These are phyloP conservation scores for Lucifuga dentata DNA, from an alignment of 2,113 vertebrate genomes.

Conservation along the genomic window DNA sequence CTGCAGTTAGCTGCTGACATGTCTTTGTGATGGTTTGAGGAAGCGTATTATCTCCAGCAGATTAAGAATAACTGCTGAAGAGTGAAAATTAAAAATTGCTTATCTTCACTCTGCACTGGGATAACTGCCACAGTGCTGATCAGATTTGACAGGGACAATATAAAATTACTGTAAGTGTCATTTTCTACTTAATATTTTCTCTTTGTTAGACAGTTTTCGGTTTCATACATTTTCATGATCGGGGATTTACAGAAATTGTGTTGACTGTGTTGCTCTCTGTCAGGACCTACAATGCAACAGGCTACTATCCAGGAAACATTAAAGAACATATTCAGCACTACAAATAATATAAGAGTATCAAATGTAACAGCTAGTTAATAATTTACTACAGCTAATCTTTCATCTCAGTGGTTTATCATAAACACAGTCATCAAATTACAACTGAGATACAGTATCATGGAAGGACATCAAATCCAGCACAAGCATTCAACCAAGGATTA, in stretches of 20 bases:
- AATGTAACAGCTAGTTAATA: constrained; percentile 22
- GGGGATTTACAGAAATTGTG: no score
- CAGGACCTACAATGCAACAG: neutral
- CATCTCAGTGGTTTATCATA: constrained; percentile 20
- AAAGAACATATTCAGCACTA: neutral
- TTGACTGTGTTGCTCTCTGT: neutral
- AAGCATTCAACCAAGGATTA: constrained; percentile 30
- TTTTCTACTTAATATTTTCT: neutral
- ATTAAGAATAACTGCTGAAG: neutral
- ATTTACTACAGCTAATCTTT: constrained; percentile 15
- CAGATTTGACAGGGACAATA: neutral
- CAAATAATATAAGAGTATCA: constrained; percentile 11
- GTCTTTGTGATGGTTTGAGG: constrained; percentile 5
- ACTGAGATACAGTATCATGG: constrained; percentile 12
- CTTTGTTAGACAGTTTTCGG: neutral
- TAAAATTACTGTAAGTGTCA: neutral
- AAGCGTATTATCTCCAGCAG: neutral
- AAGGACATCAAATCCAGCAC: neutral
- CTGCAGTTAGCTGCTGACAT: neutral
- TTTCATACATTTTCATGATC: neutral
- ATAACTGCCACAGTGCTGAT: constrained; percentile 6
- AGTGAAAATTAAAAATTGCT: constrained; percentile 24
- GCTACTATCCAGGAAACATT: constrained; percentile 1
- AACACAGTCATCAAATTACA: constrained; percentile 36
- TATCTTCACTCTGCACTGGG: constrained; percentile 2